Evolutionary conservation across 2,797 vertebrate species (phyloP), one percentile per base, ranked within the genome.

Genomic region (Tragelaphus eurycerus): DNA sequence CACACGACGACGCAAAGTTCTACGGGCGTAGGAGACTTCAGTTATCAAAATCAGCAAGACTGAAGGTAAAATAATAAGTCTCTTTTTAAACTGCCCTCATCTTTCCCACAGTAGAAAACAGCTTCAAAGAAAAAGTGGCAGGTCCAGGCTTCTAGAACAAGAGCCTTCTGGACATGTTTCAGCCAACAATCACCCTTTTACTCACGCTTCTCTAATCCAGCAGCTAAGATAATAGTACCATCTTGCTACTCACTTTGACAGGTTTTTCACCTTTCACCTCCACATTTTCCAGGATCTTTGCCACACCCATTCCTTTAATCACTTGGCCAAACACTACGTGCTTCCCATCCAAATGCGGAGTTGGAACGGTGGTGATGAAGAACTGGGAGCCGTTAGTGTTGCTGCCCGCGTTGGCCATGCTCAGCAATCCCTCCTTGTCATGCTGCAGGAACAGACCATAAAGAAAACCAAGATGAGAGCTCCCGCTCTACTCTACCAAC

Each of bases 311-410:
- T 90, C 99, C 99, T 98, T 99, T 99, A 83, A 99, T 96, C 95
- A 99, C 99, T 97, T 99, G 99, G 59, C 99, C 99, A 60, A 99
- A 99, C 50, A 99, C 99, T 78, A 99, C 99, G 0, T 99, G 99
- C 92, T 99, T 99, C 50, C 98, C 99, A 54, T 99, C 99, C 96
- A 99, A 98, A 97, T 99, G 99, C 7, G 99, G 98, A 10, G 99
- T 99, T 59, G 99, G 99, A 78, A 99, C 99, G 0, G 99, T 99
- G 25, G 99, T 99, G 98, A 99, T 99, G 83, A 99, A 99, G 98
- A 99, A 99, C 98, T 99, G 99, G 2, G 99, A 99, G 84, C 99
- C 99, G 1, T 99, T 99, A 83, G 99, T 99, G 98, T 99, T 98
- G 2, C 98, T 99, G 83, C 99, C 99, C 0, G 99, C 99, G 0